A percentile compares a stretch with the other conserved stretches of the same genome.
Conservation (phyloP, 2,888 invertebrate genomes). For the Aleiodes leptofemur region DNA sequence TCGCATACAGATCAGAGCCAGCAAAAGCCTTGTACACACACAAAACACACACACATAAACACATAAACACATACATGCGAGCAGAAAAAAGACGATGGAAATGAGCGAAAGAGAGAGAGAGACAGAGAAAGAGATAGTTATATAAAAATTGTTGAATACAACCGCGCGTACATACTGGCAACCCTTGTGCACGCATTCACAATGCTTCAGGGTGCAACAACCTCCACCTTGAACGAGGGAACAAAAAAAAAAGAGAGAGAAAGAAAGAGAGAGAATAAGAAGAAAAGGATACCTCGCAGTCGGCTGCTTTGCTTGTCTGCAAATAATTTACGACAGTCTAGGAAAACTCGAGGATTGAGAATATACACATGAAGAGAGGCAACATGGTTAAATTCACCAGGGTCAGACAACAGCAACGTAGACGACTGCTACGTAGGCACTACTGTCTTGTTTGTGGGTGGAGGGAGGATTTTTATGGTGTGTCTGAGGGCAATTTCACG, state of each 20-base stretch:
- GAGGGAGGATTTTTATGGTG: constrained; percentile 19
- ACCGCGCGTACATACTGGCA: constrained; percentile 48
- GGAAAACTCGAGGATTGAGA: constrained; percentile 53
- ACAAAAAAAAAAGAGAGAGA: constrained; percentile 38
- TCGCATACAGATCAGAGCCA: constrained; percentile 52
- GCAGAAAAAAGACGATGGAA: neutral
- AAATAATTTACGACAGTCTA: constrained; percentile 63
- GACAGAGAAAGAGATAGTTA: constrained; percentile 12
- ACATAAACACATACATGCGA: neutral
- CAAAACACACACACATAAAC: no score
- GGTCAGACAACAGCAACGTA: neutral
- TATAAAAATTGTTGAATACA: constrained; percentile 29
- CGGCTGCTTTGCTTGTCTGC: constrained; percentile 54
- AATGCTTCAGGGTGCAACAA: constrained; percentile 60
- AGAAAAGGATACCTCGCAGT: constrained; percentile 35
- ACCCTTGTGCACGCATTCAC: constrained; percentile 53
- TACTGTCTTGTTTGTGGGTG: constrained; percentile 10
- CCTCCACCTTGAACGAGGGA: constrained; percentile 57
- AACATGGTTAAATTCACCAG: constrained; percentile 30
- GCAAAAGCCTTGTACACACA: constrained; percentile 11
- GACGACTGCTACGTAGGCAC: no score
- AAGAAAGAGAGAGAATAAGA: constrained; percentile 19
- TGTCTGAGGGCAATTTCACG: neutral
- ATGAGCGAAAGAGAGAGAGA: constrained; percentile 39
- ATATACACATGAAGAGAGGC: constrained; percentile 51